Evolutionary conservation across 2,888 invertebrate genomes (phyloP), one percentile per base, ranked within the genome.

Genomic region (Caenorhabditis panamensis): DNA sequence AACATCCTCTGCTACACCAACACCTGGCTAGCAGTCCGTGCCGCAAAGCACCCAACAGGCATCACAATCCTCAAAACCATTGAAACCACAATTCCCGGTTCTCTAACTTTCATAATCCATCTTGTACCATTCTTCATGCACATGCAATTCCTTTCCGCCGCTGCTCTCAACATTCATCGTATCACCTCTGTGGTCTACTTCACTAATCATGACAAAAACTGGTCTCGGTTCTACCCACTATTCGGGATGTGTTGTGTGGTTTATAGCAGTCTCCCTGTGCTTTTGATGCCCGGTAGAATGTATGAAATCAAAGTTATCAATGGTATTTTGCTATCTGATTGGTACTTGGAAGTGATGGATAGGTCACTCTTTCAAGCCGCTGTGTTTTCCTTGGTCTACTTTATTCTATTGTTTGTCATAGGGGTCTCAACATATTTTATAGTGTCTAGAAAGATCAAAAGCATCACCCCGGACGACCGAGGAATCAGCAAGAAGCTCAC

Each of bases 1-100:
- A 73, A 73, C 66, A 59, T 73, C 11, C 31, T 73, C 5, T 51
- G 58, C 41, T 59, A 73, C 20, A 28, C 59, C 59, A 73, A 73
- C 66, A 73, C 73, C 0, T 73, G 73, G 73, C 36, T 66, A 0
- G 58, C 28, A n/a, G 51, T 73, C 36, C 73, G 73, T 9, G 4
- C 59, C 1, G 59, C 37, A 11, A 47, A 36, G 44, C 59, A 56
- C 28, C 53, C 31, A 6, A 9, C 1, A 1, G 49, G 68, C 0
- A 41, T 28, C 8, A 6, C 16, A 2, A 22, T 44, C 31, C 37
- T 36, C 0, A 28, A 31, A 47, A 11, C 2, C 1, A 18, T 58
- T 1, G 22, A 31, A 13, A 4, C 28, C 1, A 6, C 6, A 1
- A 1, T 69, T 9, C 61, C 69, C 1, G 26, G 41, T 2, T 1